These are phyloP conservation scores for Tanypteryx hageni DNA, from an alignment of 2,888 invertebrate genomes.

Conservation along the genomic window DNA sequence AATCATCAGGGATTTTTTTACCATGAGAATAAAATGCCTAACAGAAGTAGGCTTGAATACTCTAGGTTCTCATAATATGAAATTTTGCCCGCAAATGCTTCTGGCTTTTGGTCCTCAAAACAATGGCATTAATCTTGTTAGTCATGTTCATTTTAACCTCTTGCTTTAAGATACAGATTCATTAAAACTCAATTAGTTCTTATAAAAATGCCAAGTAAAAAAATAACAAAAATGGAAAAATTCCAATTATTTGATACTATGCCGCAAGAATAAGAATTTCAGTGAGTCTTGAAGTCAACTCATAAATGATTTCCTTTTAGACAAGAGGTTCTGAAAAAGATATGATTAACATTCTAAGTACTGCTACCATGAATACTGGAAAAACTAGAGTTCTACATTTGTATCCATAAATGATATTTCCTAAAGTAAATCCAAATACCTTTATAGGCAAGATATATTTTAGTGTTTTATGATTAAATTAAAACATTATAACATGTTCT, in stretches of 20 bases:
- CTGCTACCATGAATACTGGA: background rate
- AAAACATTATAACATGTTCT: background rate
- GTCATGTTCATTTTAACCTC: background rate
- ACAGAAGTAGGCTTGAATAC: no score
- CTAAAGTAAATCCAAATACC: background rate
- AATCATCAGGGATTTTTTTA: no score
- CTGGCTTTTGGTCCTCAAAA: background rate
- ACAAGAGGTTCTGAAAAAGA: no score
- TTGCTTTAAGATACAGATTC: background rate
- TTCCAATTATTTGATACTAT: background rate
- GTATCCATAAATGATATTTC: background rate
- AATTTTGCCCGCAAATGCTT: background rate
- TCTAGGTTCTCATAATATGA: background rate
- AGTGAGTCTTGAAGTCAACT: background rate
- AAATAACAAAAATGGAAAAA: background rate
- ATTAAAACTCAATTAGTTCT: background rate
- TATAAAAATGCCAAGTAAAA: constrained; percentile 11
- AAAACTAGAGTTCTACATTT: background rate
- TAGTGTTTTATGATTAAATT: background rate
- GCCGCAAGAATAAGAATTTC: background rate
- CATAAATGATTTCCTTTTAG: no score
- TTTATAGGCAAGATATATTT: background rate
- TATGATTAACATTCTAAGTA: background rate
- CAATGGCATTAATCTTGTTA: background rate
- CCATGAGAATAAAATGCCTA: no score